Conservation (phyloP, 2,888 invertebrate species). For the Eupithecia abbreviata region DNA sequence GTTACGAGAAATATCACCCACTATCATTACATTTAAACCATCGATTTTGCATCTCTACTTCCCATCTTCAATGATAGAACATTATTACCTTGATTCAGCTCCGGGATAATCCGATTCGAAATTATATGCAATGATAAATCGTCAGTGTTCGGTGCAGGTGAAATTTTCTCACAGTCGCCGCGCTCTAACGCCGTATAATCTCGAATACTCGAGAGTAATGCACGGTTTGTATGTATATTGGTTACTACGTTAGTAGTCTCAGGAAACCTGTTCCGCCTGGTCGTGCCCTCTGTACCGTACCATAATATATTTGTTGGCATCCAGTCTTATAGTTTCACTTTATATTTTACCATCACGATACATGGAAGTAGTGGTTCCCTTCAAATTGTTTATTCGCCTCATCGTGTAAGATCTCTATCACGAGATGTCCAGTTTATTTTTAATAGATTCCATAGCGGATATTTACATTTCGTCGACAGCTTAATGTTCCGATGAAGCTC, state of each 20-base stretch:
- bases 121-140: constrained; percentile 53
- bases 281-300: constrained; percentile 78
- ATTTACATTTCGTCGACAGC: constrained; percentile 58
- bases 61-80: constrained; percentile 41
- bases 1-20: constrained; percentile 67
- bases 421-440: constrained; percentile 34
- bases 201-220: constrained; percentile 71
- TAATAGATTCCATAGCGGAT: constrained; percentile 47
- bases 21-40: constrained; percentile 58
- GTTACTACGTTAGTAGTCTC: constrained; percentile 79
- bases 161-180: constrained; percentile 78
- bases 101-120: constrained; percentile 48
- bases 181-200: constrained; percentile 68
- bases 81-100: constrained; percentile 45
- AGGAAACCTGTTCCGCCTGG: constrained; percentile 74
- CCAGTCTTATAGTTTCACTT: constrained; percentile 75
- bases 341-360: constrained; percentile 65
- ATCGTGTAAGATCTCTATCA: constrained; percentile 49
- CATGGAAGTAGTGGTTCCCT: constrained; percentile 49
- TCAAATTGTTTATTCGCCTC: constrained; percentile 35
- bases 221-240: constrained; percentile 78
- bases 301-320: constrained; percentile 63
- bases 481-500: constrained; percentile 56
- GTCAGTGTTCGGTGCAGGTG: constrained; percentile 68
- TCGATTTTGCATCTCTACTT: constrained; percentile 42